These are phyloP conservation scores for Amazona guildingii DNA, from an alignment of 2,113 vertebrate genomes.

Conservation along the genomic window DNA sequence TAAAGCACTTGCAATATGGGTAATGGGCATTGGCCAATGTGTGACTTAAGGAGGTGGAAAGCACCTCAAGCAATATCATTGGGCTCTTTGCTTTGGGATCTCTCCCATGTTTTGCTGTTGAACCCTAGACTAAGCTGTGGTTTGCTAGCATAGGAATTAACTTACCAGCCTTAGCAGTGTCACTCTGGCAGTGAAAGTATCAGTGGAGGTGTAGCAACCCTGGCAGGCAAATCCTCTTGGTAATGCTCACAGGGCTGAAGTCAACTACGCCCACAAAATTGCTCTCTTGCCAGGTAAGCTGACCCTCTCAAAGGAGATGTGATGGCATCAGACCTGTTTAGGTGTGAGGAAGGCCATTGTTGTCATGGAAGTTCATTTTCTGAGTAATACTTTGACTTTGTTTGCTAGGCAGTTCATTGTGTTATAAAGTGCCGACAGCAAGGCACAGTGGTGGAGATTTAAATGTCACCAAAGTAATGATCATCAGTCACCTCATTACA, in stretches of 20 bases:
- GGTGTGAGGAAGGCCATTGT: background rate
- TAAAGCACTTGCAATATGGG: background rate
- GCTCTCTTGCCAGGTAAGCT: background rate
- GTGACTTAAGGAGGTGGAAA: background rate
- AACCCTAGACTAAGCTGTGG: background rate
- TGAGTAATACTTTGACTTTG: conserved; percentile 46
- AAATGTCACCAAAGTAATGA: conserved; percentile 47
- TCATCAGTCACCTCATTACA: conserved; percentile 28
- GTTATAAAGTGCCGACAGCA: conserved; percentile 35
- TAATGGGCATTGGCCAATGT: background rate
- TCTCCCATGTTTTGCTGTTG: background rate
- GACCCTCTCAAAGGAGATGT: background rate
- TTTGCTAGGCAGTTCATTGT: conserved; percentile 29
- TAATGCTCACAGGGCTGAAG: background rate
- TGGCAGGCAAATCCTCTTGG: background rate
- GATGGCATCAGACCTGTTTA: too few relatives aligned
- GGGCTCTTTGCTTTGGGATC: background rate
- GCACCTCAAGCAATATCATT: background rate
- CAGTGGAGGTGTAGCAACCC: background rate
- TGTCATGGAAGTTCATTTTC: conserved; percentile 53
- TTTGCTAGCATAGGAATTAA: background rate
- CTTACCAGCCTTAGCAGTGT: background rate
- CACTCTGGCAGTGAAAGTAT: background rate
- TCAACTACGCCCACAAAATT: background rate
- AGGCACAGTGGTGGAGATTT: background rate